Conservation (phyloP, 2,888 invertebrate genomes). For the Catocala nupta region DNA sequence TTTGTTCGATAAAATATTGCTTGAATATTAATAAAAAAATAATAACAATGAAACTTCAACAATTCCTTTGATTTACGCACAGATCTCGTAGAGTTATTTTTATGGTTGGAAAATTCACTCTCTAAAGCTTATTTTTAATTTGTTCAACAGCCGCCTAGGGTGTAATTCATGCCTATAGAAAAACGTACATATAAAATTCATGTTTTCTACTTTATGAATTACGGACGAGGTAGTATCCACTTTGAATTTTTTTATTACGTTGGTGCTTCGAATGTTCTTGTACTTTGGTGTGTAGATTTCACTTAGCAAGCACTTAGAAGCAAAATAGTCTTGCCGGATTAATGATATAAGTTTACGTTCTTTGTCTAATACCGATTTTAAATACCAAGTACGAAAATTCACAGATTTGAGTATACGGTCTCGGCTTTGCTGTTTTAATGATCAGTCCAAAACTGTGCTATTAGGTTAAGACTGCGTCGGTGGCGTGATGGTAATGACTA, state of each 20-base stretch:
- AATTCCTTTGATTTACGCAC: slow-evolving; percentile 43
- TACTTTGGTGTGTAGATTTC: too few species aligned
- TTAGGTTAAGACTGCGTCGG: too few species aligned
- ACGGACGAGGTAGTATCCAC: not conserved
- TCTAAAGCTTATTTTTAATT: slow-evolving; percentile 47
- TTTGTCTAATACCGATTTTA: too few species aligned
- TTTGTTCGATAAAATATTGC: not conserved
- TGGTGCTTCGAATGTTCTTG: too few species aligned
- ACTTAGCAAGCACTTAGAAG: too few species aligned
- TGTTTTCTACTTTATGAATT: slow-evolving; percentile 28
- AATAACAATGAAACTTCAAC: slow-evolving; percentile 27
- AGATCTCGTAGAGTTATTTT: slow-evolving; percentile 38
- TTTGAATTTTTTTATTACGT: not conserved
- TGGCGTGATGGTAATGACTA: too few species aligned
- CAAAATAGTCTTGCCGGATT: too few species aligned
- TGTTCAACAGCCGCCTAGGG: slow-evolving; percentile 41
- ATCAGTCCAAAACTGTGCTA: too few species aligned
- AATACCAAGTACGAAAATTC: too few species aligned
- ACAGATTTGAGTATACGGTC: too few species aligned
- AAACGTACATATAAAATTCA: slow-evolving; percentile 27
- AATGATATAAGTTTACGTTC: too few species aligned
- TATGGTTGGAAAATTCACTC: slow-evolving; percentile 43
- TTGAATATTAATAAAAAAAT: slow-evolving; percentile 6
- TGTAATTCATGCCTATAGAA: slow-evolving; percentile 28
- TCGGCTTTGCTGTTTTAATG: too few species aligned